A percentile compares a stretch with the other conserved stretches of the same genome.
Evolutionary conservation across 2,888 invertebrate genomes (phyloP).

Genomic region (Trilocha varians): DNA sequence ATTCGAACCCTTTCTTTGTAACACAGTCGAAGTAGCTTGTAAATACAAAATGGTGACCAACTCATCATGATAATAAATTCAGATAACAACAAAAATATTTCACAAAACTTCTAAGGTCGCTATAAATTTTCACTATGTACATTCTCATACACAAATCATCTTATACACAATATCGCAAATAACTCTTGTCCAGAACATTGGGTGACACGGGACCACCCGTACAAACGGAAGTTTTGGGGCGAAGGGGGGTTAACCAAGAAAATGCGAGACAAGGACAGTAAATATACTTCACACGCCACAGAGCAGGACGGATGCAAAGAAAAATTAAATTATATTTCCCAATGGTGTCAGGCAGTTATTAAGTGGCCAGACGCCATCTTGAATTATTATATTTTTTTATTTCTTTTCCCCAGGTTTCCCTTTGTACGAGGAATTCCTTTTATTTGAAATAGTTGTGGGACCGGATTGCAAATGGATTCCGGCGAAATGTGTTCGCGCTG

Average conservation of each 20-base stretch:
- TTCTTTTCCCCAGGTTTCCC: slow-evolving; percentile 57
- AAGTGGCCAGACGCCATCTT: slow-evolving; percentile 74
- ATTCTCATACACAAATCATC: slow-evolving; percentile 64
- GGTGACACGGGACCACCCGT: slow-evolving; percentile 53
- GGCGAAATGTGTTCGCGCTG: slow-evolving; percentile 33
- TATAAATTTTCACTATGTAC: slow-evolving; percentile 50
- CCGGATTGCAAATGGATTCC: slow-evolving; percentile 52
- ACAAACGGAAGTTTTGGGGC: slow-evolving; percentile 46
- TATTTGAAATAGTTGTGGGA: slow-evolving; percentile 64
- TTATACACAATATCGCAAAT: slow-evolving; percentile 68
- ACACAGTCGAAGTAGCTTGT: no score
- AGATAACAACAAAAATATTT: neutral
- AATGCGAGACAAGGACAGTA: slow-evolving; percentile 42
- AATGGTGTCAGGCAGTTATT: slow-evolving; percentile 75
- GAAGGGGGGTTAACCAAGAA: slow-evolving; percentile 41
- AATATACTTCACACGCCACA: slow-evolving; percentile 21
- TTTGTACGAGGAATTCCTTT: slow-evolving; percentile 61
- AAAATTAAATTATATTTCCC: slow-evolving; percentile 75
- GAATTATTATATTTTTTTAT: slow-evolving; percentile 71
- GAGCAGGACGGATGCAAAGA: slow-evolving; percentile 45
- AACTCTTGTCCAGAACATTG: slow-evolving; percentile 65
- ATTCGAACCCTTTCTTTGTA: no score
- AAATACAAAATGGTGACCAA: neutral
- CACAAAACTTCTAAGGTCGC: slow-evolving; percentile 19
- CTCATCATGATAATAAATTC: neutral